These are phyloP conservation scores for Onthophagus sagittarius DNA, from an alignment of 2,888 invertebrate species.

Conservation along the genomic window DNA sequence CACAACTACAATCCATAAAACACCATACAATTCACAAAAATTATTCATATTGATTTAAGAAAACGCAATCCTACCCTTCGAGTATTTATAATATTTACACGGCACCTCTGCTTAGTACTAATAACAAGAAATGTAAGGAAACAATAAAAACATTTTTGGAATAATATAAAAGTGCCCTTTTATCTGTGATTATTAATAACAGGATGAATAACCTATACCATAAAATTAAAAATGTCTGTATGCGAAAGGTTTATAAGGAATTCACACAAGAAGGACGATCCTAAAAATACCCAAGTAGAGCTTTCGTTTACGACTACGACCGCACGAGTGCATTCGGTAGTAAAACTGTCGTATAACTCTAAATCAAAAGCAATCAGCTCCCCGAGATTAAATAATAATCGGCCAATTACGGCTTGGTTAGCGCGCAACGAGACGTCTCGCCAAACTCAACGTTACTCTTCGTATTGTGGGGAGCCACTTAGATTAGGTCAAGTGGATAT, in stretches of 20 bases:
- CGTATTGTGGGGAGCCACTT: not conserved
- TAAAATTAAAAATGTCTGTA: not conserved
- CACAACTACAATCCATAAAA: too few species aligned
- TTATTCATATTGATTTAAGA: too few species aligned
- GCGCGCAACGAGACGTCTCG: not conserved
- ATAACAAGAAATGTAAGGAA: too few species aligned
- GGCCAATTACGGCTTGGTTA: not conserved
- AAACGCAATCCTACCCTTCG: too few species aligned
- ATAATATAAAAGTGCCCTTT: too few species aligned
- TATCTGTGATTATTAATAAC: too few species aligned
- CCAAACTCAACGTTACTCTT: not conserved
- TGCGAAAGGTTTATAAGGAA: not conserved
- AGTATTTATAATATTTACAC: too few species aligned
- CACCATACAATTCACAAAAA: too few species aligned
- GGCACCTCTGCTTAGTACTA: too few species aligned
- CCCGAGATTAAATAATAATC: not conserved
- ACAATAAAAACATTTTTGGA: too few species aligned
- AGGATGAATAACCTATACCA: too few species aligned
- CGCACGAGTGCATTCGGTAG: not conserved
- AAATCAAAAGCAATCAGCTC: not conserved
- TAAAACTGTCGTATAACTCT: not conserved
- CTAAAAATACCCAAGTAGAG: not conserved
- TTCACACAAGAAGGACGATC: not conserved
- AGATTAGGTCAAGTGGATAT: not conserved
- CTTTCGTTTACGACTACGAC: not conserved